phyloP scores from a whole-genome alignment of 2,113 vertebrate species.

The Seriola rivoliana region DNA sequence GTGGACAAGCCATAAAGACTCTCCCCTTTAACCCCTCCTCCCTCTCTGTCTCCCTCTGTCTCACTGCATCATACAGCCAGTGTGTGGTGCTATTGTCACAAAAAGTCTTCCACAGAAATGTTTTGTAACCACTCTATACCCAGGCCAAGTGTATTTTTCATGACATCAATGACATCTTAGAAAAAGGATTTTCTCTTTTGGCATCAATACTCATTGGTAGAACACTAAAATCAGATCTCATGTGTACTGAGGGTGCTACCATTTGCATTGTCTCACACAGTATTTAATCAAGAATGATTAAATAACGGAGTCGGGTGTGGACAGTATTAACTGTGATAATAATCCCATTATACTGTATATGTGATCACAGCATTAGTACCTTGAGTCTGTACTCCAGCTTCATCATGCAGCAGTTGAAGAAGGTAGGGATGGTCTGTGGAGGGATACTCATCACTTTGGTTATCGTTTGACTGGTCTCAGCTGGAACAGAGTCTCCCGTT shows the following conservation, averaged over 20 bases:
- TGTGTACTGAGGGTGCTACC: too few relatives aligned
- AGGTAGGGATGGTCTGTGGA: slow-evolving; percentile 61
- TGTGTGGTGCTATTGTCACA: slow-evolving; percentile 32
- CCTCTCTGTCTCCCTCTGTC: not conserved
- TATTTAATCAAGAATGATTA: too few relatives aligned
- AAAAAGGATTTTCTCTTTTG: not conserved
- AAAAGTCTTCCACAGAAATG: not conserved
- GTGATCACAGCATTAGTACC: slow-evolving; percentile 49
- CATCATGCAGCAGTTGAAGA: slow-evolving; percentile 82
- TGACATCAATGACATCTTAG: not conserved
- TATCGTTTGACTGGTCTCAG: slow-evolving; percentile 39
- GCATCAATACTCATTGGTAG: not conserved
- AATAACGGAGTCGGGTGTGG: not conserved
- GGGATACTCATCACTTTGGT: slow-evolving; percentile 69
- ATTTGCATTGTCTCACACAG: too few relatives aligned
- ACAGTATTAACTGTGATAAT: not conserved
- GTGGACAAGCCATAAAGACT: slow-evolving; percentile 2
- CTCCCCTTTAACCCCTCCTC: slow-evolving; percentile 12
- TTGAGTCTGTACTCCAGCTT: slow-evolving; percentile 78
- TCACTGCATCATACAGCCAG: slow-evolving; percentile 8
- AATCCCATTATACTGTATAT: not conserved
- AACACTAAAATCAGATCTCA: not conserved
- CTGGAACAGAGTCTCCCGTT: slow-evolving; percentile 57
- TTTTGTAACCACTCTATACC: not conserved
- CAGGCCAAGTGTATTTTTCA: not conserved